Base-by-base conservation (phyloP, 2,888 invertebrate species). In the Mylabris sibirica region DNA sequence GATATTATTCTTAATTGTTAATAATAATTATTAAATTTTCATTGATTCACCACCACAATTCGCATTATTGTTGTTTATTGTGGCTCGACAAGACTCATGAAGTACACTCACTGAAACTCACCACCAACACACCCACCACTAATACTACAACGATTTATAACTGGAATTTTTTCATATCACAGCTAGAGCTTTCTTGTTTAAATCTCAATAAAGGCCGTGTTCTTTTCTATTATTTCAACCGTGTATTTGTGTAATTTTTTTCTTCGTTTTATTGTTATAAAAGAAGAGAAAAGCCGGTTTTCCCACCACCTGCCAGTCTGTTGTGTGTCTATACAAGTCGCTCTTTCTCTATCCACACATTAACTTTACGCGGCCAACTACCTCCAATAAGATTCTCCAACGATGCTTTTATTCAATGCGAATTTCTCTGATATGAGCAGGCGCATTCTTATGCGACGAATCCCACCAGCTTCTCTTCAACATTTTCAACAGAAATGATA, bases 301-400 rank as follows among this genome's bases (percentile, higher is more conserved):
- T 17, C 49, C 49, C 49, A 49, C 49, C 49, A 49, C 49, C 49
- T 49, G 49, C 17, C 8, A 30, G 3, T 20, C 6, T 49, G 14
- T 41, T 0, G 41, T 41, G 2, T n/a, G 2, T 35, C 35, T 35
- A 9, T 41, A 14, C 14, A 41, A 14, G n/a, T n/a, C n/a, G n/a
- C n/a, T n/a, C 14, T 44, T 3, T 44, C 14, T 44, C n/a, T 17
- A 1, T 49, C 20, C 3, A 49, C 20, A 49, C 20, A 1, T 17
- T 5, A 17, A 49, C 17, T 49, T 49, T 49, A 49, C 20, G 49
- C 49, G 49, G 49, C 49, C 49, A 49, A 49, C 49, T 49, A 49
- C 49, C 49, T 49, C 49, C 49, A 49, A 49, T 49, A 49, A 9
- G 49, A 49, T n/a, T 1, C 5, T 9, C 11, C 14, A 3, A 14